phyloP scores from a whole-genome alignment of 1,140 invertebrate genomes.

The Drosophila setifemur region DNA sequence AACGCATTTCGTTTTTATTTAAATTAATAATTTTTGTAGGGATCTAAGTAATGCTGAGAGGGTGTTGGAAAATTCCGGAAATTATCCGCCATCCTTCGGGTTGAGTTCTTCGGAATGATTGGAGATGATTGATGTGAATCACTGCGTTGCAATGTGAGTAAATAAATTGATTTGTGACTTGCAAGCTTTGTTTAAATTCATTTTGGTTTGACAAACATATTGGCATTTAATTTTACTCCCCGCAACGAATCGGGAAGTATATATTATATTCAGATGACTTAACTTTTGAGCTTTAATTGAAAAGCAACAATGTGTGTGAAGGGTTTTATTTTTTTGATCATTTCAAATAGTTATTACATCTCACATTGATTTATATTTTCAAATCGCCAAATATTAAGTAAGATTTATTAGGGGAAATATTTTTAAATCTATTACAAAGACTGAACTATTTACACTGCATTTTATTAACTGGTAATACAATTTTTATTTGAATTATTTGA shows the following conservation, averaged over 20 bases:
- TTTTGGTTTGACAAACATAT: slow-evolving; percentile 25
- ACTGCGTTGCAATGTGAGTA: slow-evolving; percentile 12
- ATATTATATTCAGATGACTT: background rate
- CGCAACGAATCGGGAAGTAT: background rate
- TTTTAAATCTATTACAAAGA: too few species aligned
- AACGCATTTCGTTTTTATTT: slow-evolving; percentile 34
- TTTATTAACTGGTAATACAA: too few species aligned
- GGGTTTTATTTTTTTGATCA: too few species aligned
- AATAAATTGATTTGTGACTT: too few species aligned
- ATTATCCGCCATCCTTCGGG: background rate
- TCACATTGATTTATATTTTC: slow-evolving; percentile 6
- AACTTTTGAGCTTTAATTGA: background rate
- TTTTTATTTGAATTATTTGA: background rate
- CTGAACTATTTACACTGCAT: too few species aligned
- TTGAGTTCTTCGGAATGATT: background rate
- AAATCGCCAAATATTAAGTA: background rate
- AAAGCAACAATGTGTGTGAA: background rate
- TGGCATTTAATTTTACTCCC: background rate
- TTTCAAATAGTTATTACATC: background rate
- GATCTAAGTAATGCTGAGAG: background rate
- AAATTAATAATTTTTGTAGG: background rate
- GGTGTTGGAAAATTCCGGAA: slow-evolving; percentile 30
- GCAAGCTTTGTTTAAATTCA: too few species aligned
- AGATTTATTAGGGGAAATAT: too few species aligned
- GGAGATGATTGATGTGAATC: slow-evolving; percentile 9